Evolutionary conservation across 2,113 vertebrate species (phyloP).

Genomic region (Equus przewalskii): DNA sequence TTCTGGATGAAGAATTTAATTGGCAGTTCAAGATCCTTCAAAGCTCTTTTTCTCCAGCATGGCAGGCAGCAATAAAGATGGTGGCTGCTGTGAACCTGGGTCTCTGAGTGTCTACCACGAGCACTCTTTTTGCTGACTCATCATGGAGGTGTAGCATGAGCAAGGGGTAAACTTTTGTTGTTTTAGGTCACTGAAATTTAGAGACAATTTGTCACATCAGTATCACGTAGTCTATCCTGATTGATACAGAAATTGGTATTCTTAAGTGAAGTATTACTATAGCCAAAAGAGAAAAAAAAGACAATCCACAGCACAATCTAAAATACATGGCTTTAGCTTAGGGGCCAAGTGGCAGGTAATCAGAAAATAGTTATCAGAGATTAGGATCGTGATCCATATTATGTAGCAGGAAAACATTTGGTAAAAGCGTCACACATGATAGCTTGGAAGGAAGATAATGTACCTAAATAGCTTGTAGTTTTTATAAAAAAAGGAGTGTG

Average conservation of each 20-base stretch:
- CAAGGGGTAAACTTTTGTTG: not conserved
- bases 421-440: not conserved
- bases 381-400: not conserved
- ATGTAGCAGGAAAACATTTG: not conserved
- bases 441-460: conserved; percentile 7
- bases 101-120: not conserved
- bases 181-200: not conserved
- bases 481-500: not conserved
- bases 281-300: not conserved
- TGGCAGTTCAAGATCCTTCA: not conserved
- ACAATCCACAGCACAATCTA: not conserved
- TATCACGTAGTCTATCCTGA: not conserved
- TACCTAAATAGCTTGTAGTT: not conserved
- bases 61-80: not conserved
- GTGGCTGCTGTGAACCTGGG: not conserved
- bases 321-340: not conserved
- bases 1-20: conserved; percentile 1
- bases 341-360: not conserved
- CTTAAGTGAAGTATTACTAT: not conserved
- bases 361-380: not conserved
- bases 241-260: conserved; percentile 8
- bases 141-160: not conserved
- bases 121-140: not conserved
- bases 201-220: not conserved
- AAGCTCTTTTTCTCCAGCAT: not conserved